Conservation (phyloP, 2,797 vertebrate genomes). For the Oreochromis grahami region DNA sequence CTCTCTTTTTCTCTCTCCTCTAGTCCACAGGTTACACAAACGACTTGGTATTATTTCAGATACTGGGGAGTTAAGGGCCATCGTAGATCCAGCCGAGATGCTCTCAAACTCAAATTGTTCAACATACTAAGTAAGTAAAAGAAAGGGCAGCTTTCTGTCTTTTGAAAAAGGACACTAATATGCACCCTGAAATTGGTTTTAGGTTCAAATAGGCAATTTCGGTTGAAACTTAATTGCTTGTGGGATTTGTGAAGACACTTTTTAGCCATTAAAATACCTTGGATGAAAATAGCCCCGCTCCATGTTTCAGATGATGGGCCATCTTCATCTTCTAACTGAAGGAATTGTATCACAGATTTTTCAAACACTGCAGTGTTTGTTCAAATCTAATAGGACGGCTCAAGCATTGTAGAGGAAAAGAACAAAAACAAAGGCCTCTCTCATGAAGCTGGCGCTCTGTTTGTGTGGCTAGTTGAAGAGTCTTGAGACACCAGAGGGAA, state of each 20-base stretch:
- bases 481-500: conserved; percentile 60
- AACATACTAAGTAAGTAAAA: conserved; percentile 20
- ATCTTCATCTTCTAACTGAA: conserved; percentile 2
- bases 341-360: conserved; percentile 11
- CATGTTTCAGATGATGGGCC: conserved; percentile 12
- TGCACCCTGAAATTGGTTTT: conserved; percentile 21
- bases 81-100: conserved; percentile 18
- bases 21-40: conserved; percentile 15
- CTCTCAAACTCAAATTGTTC: conserved; percentile 38
- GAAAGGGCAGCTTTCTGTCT: not conserved
- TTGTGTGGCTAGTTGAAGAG: conserved; percentile 51
- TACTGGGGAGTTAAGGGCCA: conserved; percentile 29
- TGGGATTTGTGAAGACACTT: conserved; percentile 21
- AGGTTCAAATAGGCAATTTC: conserved; percentile 9
- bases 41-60: conserved; percentile 24
- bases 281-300: conserved; percentile 1
- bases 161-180: not conserved
- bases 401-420: conserved; percentile 1
- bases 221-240: conserved; percentile 18
- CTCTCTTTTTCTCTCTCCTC: not conserved
- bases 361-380: conserved; percentile 34
- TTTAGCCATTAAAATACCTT: not conserved
- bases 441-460: conserved; percentile 46
- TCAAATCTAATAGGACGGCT: conserved; percentile 19
- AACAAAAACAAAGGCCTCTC: conserved; percentile 46